A percentile compares a stretch with the other conserved stretches of the same genome.
Conservation (phyloP, 30 jellyfish, hydroid and myxozoan genomes). For the Morbakka virulenta region DNA sequence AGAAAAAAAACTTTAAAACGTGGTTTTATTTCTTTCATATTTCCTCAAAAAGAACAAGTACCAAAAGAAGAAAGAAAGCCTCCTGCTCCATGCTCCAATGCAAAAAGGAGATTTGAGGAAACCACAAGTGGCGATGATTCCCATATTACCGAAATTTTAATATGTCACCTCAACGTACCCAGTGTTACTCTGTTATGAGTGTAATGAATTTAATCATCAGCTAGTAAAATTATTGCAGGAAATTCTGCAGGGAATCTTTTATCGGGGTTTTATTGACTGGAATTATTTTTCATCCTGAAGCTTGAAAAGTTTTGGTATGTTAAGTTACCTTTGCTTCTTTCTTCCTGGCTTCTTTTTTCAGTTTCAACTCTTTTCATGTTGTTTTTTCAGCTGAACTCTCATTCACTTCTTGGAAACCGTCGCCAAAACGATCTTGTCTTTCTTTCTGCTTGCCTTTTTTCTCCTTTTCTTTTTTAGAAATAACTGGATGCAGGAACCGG, state of each 20-base stretch:
- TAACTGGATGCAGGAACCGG: conserved; percentile 89
- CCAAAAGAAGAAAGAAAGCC: too few species aligned
- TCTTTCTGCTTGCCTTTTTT: not conserved
- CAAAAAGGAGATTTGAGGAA: too few species aligned
- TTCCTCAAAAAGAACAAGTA: too few species aligned
- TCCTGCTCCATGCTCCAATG: too few species aligned
- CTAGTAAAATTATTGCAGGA: too few species aligned
- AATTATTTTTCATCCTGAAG: conserved; percentile 45
- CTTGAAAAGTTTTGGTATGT: conserved; percentile 58
- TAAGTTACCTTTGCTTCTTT: not conserved
- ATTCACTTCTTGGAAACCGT: conserved; percentile 42
- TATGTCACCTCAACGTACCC: too few species aligned
- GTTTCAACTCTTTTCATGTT: conserved; percentile 53
- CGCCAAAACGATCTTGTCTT: conserved; percentile 10
- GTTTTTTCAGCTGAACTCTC: conserved; percentile 53
- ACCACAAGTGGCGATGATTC: too few species aligned
- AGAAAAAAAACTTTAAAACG: too few species aligned
- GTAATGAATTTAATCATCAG: too few species aligned
- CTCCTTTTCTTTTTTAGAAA: conserved; percentile 84
- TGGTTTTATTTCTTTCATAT: too few species aligned
- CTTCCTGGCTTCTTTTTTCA: conserved; percentile 33
- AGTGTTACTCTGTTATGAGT: too few species aligned
- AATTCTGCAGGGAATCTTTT: not conserved
- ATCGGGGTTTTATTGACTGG: not conserved
- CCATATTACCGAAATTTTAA: too few species aligned